phyloP scores from a whole-genome alignment of 2,113 vertebrate genomes.

The Forbesichthys agassizii region DNA sequence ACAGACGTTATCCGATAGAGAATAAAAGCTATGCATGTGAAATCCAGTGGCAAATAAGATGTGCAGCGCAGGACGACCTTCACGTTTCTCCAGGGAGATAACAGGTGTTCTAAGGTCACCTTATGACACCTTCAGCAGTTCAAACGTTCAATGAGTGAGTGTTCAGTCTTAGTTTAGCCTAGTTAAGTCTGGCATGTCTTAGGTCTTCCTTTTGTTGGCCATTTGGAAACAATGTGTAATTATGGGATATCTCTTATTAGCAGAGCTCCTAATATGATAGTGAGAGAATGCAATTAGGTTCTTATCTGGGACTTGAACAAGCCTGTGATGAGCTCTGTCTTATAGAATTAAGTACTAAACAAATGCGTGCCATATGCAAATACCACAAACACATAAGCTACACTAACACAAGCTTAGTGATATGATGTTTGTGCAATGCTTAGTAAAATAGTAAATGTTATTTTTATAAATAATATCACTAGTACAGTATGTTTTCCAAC shows the following conservation, averaged over 20 bases:
- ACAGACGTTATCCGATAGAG: background rate
- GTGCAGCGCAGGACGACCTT: background rate
- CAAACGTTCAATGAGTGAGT: background rate
- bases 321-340: conserved; percentile 2
- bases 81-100: background rate
- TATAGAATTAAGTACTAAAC: too few species aligned
- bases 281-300: conserved; percentile 60
- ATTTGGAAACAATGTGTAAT: conserved; percentile 40
- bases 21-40: background rate
- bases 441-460: too few species aligned
- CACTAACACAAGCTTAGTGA: too few species aligned
- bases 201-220: conserved; percentile 29
- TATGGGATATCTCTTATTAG: conserved; percentile 53
- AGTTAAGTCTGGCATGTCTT: conserved; percentile 8
- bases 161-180: too few species aligned
- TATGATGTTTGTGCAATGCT: too few species aligned
- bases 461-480: too few species aligned
- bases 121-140: conserved; percentile 4
- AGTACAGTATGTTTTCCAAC: too few species aligned
- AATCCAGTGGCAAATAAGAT: background rate
- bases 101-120: background rate
- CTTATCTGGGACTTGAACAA: conserved; percentile 40
- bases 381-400: conserved; percentile 19
- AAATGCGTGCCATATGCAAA: too few species aligned
- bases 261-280: conserved; percentile 62